Conservation (phyloP, 2,888 invertebrate genomes). For the Silvanus unidentatus region DNA sequence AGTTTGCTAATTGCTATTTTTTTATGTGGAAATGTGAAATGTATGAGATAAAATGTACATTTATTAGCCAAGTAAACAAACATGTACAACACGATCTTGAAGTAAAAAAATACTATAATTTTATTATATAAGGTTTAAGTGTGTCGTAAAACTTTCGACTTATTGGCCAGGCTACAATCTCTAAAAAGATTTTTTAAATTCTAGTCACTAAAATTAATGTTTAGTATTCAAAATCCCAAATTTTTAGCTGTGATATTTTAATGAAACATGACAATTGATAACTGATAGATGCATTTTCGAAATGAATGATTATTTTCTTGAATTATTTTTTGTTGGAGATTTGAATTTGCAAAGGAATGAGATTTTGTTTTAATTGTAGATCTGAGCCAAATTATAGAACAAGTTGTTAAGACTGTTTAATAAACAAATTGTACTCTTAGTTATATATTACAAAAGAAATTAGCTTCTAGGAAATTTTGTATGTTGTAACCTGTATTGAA, state of each 20-base stretch:
- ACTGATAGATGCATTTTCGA: background rate
- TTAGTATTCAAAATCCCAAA: conserved; percentile 25
- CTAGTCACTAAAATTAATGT: conserved; percentile 31
- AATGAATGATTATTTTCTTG: conserved; percentile 16
- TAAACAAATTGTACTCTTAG: conserved; percentile 20
- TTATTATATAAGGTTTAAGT: conserved; percentile 1
- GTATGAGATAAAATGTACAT: no score
- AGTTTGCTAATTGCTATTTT: no score
- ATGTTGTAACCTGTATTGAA: no score
- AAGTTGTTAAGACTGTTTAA: conserved; percentile 33
- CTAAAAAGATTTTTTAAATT: conserved; percentile 18
- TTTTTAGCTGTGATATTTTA: conserved; percentile 37
- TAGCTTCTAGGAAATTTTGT: background rate
- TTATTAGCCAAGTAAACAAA: no score
- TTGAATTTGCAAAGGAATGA: no score
- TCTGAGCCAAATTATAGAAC: conserved; percentile 33
- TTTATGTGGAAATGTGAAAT: conserved; percentile 4
- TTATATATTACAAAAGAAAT: conserved; percentile 1
- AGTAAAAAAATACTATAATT: conserved; percentile 4
- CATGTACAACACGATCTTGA: no score
- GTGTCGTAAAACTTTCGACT: conserved; percentile 2
- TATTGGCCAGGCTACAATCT: conserved; percentile 23
- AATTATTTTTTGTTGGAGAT: conserved; percentile 3
- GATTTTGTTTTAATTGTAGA: conserved; percentile 29
- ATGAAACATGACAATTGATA: conserved; percentile 15